Conservation (phyloP, 2,797 vertebrate species). For the Triplophysa bombifrons region DNA sequence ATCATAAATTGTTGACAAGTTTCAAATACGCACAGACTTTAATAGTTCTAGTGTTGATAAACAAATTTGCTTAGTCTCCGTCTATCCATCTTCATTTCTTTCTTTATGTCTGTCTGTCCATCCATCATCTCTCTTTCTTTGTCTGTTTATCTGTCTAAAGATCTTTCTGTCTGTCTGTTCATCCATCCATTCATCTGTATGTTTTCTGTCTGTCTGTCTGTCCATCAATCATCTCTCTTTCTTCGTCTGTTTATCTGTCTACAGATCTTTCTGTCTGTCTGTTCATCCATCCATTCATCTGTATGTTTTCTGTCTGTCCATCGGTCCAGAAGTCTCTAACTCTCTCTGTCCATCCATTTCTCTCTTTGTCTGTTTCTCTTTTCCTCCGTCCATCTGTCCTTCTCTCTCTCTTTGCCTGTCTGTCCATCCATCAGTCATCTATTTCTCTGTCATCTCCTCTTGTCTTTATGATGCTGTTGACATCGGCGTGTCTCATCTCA, state of each 20-base stretch:
- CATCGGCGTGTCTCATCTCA: conserved; percentile 22
- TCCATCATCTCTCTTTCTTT: not conserved
- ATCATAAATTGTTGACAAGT: too few species aligned
- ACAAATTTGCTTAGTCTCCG: not conserved
- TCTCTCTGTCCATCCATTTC: not conserved
- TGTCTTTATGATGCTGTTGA: not conserved
- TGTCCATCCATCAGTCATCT: not conserved
- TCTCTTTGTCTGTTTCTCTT: too few species aligned
- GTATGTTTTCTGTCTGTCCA: not conserved
- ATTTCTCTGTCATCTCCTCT: not conserved
- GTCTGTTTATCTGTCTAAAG: too few species aligned
- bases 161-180: not conserved
- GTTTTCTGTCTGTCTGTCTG: too few species aligned
- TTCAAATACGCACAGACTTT: too few species aligned
- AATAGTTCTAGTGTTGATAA: too few species aligned
- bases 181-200: too few species aligned
- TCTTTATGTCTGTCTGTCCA: not conserved
- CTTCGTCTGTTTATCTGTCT: too few species aligned
- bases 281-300: too few species aligned
- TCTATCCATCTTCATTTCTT: not conserved
- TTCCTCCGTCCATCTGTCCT: too few species aligned
- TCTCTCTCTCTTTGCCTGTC: not conserved
- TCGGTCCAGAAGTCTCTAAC: not conserved
- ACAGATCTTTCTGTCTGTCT: too few species aligned
- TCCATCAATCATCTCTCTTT: too few species aligned